Evolutionary conservation across 2,113 vertebrate species (phyloP).

Genomic region (Todiramphus saurophagus): DNA sequence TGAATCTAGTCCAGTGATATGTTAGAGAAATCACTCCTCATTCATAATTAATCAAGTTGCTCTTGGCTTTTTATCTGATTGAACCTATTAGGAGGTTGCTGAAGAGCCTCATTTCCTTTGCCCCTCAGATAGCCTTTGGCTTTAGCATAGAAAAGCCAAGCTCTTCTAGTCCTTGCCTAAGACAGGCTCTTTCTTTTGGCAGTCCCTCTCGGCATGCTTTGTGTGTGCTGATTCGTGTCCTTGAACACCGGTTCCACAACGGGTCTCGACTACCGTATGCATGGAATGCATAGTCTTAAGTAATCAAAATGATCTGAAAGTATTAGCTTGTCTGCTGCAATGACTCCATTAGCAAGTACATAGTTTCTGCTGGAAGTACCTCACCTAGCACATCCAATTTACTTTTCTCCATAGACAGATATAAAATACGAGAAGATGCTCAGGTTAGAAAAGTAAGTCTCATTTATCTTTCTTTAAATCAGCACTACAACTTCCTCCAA

Average conservation of each 20-base stretch:
- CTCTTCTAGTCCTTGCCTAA: rapidly evolving
- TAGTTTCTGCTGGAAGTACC: neutral
- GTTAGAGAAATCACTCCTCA: neutral
- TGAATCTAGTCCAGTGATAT: neutral
- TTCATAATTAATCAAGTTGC: neutral
- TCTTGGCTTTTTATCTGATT: neutral
- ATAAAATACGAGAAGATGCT: neutral
- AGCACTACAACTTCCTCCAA: neutral
- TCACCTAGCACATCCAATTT: neutral
- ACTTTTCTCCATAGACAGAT: neutral
- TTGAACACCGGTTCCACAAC: neutral
- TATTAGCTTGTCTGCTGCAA: neutral
- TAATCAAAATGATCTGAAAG: neutral
- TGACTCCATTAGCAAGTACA: neutral
- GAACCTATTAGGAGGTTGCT: neutral
- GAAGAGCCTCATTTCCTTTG: neutral
- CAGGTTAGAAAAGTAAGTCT: neutral
- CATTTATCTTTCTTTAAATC: neutral
- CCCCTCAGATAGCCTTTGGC: neutral
- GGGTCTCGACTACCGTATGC: neutral
- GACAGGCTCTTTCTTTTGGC: neutral
- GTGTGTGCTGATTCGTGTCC: neutral
- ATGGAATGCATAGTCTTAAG: neutral
- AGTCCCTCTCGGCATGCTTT: rapidly evolving
- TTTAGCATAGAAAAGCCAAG: neutral